A percentile compares a stretch with the other conserved stretches of the same genome.
phyloP scores from a whole-genome alignment of 2,888 invertebrate species.

The Frankliniella intonsa region DNA sequence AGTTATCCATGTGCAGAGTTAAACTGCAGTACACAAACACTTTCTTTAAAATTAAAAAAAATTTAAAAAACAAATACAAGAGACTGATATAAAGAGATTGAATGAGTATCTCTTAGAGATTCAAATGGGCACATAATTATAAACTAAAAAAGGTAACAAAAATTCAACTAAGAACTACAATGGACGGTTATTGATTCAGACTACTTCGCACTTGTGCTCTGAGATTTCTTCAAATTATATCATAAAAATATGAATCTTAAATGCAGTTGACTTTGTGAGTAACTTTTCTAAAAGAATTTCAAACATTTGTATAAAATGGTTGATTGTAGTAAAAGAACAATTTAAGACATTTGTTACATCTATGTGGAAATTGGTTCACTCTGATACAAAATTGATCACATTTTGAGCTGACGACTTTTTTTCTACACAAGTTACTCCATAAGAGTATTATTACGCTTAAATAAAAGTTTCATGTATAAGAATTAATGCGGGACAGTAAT shows the following conservation, averaged over 20 bases:
- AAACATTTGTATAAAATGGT: background rate
- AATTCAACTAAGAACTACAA: background rate
- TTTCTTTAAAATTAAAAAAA: background rate
- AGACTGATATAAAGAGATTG: background rate
- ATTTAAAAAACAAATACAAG: background rate
- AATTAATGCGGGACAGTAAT: background rate
- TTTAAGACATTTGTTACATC: no score
- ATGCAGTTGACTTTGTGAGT: no score
- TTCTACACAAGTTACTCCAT: no score
- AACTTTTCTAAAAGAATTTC: background rate
- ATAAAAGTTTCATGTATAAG: background rate
- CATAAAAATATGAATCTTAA: background rate
- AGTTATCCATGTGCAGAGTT: constrained; percentile 1
- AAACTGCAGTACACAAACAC: background rate
- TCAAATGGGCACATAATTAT: constrained; percentile 4
- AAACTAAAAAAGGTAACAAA: constrained; percentile 22
- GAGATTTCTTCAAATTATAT: background rate
- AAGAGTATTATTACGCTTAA: no score
- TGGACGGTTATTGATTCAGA: constrained; percentile 24
- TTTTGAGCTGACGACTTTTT: constrained; percentile 3
- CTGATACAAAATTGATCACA: background rate
- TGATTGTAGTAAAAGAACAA: background rate
- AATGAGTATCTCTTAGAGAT: background rate
- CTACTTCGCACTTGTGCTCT: constrained; percentile 13
- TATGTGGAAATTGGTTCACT: background rate